Conservation (phyloP, 2,113 vertebrate species). For the Prunella himalayana region DNA sequence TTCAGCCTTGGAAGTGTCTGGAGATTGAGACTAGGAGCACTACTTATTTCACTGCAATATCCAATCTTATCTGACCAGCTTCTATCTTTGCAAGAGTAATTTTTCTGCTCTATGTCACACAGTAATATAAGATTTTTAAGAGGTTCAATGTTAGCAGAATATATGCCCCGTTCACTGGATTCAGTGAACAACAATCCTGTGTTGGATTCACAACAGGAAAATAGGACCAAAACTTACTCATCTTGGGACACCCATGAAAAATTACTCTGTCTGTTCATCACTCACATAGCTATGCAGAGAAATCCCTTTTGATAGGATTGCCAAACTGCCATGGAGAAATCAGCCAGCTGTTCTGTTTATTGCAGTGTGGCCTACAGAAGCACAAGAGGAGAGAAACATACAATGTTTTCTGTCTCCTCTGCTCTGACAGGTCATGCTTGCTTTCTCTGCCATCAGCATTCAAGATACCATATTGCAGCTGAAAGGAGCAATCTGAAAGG, state of each 20-base stretch:
- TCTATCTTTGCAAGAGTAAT: not conserved
- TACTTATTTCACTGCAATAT: not conserved
- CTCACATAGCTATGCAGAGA: not conserved
- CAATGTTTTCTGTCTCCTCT: not conserved
- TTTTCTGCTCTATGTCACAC: not conserved
- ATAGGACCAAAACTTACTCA: not conserved
- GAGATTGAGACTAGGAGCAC: not conserved
- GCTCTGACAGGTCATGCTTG: not conserved
- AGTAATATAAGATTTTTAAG: not conserved
- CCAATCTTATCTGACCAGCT: not conserved
- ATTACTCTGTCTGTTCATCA: not conserved
- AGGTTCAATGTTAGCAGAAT: not conserved
- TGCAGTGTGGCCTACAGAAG: not conserved
- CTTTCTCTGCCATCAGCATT: not conserved
- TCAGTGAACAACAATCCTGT: not conserved
- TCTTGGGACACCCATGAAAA: not conserved
- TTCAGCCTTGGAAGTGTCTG: not conserved
- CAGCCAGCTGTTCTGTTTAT: not conserved
- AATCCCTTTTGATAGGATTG: not conserved
- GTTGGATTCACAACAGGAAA: not conserved
- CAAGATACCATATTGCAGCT: not conserved
- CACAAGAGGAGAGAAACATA: not conserved
- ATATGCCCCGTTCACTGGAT: not conserved
- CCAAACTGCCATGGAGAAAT: not conserved
- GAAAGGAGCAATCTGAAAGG: not conserved